phyloP scores from a whole-genome alignment of 2,888 invertebrate species.

The Athalia rosae region DNA sequence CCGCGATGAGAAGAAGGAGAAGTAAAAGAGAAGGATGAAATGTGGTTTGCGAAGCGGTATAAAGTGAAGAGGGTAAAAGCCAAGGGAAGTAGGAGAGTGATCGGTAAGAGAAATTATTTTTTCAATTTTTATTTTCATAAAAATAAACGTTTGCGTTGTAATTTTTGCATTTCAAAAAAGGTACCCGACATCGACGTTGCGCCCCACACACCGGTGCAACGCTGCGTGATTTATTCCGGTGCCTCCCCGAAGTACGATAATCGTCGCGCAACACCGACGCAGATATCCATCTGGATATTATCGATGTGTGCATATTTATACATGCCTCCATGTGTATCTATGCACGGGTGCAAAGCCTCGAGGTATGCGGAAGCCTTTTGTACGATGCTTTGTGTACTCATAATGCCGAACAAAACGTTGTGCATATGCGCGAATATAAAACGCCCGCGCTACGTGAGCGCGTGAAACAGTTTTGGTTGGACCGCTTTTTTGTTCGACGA shows the following conservation, averaged over 20 bases:
- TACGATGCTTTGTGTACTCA: slow-evolving; percentile 27
- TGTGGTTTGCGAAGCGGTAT: no score
- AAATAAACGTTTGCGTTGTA: no score
- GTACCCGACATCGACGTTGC: no score
- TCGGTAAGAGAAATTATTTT: no score
- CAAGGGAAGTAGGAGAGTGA: no score
- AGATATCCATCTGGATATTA: background rate
- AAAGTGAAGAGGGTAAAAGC: no score
- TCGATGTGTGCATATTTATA: background rate
- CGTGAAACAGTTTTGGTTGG: background rate
- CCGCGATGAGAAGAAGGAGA: background rate
- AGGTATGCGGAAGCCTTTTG: slow-evolving; percentile 39
- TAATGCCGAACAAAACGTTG: slow-evolving; percentile 11
- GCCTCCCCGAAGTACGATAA: background rate
- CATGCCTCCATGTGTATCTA: background rate
- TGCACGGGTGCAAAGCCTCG: slow-evolving; percentile 19
- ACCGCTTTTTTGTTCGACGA: no score
- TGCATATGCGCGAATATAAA: background rate
- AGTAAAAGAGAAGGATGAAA: background rate
- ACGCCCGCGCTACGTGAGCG: background rate
- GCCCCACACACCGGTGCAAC: no score
- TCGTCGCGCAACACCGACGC: background rate
- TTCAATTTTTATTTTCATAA: no score
- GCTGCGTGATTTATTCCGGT: no score
- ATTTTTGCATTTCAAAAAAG: no score